Percentiles rank a stretch among this genome's conserved stretches.
phyloP scores from a whole-genome alignment of 2,113 vertebrate genomes.

The Corythoichthys intestinalis region DNA sequence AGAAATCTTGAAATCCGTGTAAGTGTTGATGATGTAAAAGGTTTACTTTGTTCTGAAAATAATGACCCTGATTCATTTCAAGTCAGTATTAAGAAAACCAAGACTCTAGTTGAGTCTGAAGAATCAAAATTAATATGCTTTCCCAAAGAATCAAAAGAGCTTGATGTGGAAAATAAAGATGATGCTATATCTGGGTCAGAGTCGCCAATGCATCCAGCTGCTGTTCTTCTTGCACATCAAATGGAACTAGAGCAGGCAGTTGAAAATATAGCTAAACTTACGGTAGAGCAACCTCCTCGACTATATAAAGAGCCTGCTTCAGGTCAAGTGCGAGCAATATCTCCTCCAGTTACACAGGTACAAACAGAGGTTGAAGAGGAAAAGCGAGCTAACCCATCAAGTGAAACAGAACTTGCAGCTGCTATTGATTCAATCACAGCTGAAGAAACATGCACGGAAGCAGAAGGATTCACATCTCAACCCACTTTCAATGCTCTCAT shows the following conservation, averaged over 20 bases:
- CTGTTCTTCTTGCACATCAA: constrained; percentile 82
- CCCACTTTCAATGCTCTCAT: constrained; percentile 68
- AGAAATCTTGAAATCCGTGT: constrained; percentile 81
- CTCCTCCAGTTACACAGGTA: constrained; percentile 61
- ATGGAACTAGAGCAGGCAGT: constrained; percentile 93
- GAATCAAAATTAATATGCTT: constrained; percentile 51
- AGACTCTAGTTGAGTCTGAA: constrained; percentile 59
- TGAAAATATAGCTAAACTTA: constrained; percentile 91
- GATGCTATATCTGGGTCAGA: constrained; percentile 68
- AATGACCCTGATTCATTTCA: constrained; percentile 68
- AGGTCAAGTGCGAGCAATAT: constrained; percentile 64
- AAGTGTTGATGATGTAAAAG: constrained; percentile 78
- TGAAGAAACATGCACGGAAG: constrained; percentile 82
- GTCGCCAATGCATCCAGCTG: constrained; percentile 71
- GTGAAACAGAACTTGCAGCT: constrained; percentile 92
- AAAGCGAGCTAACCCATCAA: constrained; percentile 86
- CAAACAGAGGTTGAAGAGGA: constrained; percentile 77
- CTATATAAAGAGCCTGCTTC: constrained; percentile 79
- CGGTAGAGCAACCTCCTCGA: constrained; percentile 72
- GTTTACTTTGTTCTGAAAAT: constrained; percentile 68
- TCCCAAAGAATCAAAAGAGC: constrained; percentile 67
- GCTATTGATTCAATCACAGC: constrained; percentile 96
- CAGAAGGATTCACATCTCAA: constrained; percentile 80
- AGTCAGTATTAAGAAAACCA: constrained; percentile 51
- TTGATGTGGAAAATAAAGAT: constrained; percentile 71